phyloP scores from a whole-genome alignment of 2,797 vertebrate genomes.

The Clarias pachynema region DNA sequence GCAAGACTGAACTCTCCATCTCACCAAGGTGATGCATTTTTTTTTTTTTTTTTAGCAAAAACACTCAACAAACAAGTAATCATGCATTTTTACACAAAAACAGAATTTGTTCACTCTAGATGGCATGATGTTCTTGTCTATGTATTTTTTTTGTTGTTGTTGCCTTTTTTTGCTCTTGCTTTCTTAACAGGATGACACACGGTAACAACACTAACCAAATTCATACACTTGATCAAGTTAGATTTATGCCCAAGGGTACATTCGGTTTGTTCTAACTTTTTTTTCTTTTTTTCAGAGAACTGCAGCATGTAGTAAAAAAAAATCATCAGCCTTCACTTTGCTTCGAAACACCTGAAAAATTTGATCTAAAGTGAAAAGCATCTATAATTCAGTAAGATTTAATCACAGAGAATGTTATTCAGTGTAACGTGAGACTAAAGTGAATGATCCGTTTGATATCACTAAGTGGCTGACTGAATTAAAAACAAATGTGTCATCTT shows the following conservation, averaged over 20 bases:
- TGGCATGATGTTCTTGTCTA: slow-evolving; percentile 29
- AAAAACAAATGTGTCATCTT: neutral
- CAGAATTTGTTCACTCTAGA: slow-evolving; percentile 37
- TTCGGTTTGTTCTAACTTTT: slow-evolving; percentile 34
- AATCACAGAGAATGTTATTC: slow-evolving; percentile 18
- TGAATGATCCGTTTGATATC: slow-evolving; percentile 4
- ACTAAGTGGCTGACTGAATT: slow-evolving; percentile 23
- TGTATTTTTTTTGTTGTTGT: neutral
- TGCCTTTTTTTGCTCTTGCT: slow-evolving; percentile 8
- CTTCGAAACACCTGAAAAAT: slow-evolving; percentile 16
- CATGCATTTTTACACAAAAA: slow-evolving; percentile 57
- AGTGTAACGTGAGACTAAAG: slow-evolving; percentile 1
- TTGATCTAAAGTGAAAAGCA: neutral
- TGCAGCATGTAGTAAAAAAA: neutral
- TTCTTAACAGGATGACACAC: slow-evolving; percentile 30
- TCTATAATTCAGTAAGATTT: slow-evolving; percentile 6
- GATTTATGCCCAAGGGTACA: slow-evolving; percentile 52
- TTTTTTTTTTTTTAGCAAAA: neutral
- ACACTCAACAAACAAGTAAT: slow-evolving; percentile 41
- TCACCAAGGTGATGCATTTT: slow-evolving; percentile 56
- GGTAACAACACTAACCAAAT: slow-evolving; percentile 45
- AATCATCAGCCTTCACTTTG: neutral
- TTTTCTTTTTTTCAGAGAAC: neutral
- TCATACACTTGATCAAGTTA: slow-evolving; percentile 46
- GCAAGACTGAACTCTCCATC: slow-evolving; percentile 41